Evolutionary conservation across 2,888 invertebrate species (phyloP).

Genomic region (Campoletis raptor): DNA sequence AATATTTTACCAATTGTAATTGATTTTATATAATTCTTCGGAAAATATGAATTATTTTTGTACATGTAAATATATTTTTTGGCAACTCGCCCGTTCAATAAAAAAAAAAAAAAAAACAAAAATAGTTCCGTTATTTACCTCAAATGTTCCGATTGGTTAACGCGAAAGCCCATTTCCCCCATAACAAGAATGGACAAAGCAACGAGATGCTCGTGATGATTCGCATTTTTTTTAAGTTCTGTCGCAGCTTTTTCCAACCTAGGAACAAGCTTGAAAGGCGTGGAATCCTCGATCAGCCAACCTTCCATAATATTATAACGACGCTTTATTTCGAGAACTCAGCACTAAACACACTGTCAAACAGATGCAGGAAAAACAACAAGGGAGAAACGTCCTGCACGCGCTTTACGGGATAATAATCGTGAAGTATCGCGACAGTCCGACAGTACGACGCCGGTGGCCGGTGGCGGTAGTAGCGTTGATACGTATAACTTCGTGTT

Average conservation of each 20-base stretch:
- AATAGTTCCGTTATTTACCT: slow-evolving; percentile 52
- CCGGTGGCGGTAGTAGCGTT: not conserved
- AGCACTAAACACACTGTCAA: slow-evolving; percentile 1
- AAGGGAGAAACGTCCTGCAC: not conserved
- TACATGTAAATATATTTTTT: not conserved
- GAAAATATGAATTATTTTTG: not conserved
- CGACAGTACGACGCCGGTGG: not conserved
- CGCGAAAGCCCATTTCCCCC: slow-evolving; percentile 77
- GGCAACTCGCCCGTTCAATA: not conserved
- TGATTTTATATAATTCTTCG: not conserved
- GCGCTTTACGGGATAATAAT: not conserved
- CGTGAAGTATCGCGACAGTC: not conserved
- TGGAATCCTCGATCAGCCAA: slow-evolving; percentile 78
- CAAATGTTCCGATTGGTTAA: slow-evolving; percentile 34
- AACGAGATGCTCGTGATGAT: slow-evolving; percentile 78
- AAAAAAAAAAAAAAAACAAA: not conserved
- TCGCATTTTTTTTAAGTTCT: slow-evolving; percentile 71
- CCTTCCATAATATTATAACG: slow-evolving; percentile 59
- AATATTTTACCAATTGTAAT: not conserved
- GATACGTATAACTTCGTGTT: not conserved
- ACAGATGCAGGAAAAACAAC: not conserved
- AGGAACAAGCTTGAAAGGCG: slow-evolving; percentile 71
- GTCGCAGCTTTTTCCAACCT: slow-evolving; percentile 71
- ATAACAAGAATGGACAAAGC: slow-evolving; percentile 77
- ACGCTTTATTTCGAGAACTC: not conserved